Percentiles rank a stretch among this genome's conserved stretches.
Conservation (phyloP, 2,113 vertebrate genomes). For the Neolamprologus sp. region DNA sequence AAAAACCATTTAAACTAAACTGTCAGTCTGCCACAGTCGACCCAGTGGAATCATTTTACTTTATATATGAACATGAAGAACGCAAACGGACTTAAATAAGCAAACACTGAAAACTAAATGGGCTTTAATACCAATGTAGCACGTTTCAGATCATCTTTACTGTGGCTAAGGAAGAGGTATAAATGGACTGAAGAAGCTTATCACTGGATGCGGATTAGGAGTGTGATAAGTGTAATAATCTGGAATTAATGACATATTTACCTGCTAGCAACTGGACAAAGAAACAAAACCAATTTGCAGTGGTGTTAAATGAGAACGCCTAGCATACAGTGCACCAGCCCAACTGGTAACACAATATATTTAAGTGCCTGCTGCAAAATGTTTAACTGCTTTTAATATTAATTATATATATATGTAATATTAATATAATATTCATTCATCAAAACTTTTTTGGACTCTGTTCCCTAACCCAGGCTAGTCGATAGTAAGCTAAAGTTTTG, state of each 20-base stretch:
- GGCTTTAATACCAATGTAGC: neutral
- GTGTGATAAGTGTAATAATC: neutral
- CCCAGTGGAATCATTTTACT: neutral
- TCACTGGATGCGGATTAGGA: neutral
- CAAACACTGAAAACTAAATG: neutral
- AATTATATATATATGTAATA: too few species aligned
- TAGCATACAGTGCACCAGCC: neutral
- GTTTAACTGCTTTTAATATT: neutral
- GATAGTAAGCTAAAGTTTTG: neutral
- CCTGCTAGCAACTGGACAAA: neutral
- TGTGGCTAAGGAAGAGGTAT: neutral
- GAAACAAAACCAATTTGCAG: neutral
- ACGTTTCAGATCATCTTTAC: neutral
- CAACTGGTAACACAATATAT: neutral
- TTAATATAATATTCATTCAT: neutral
- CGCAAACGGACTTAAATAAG: neutral
- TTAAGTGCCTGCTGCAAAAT: neutral
- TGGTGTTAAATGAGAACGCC: neutral
- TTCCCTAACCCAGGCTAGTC: neutral
- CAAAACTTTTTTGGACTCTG: neutral
- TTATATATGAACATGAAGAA: neutral
- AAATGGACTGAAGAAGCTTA: neutral
- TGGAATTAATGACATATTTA: neutral
- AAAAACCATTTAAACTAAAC: neutral
- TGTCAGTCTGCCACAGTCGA: neutral